Percentiles rank a stretch among this genome's conserved stretches.
These are phyloP conservation scores for Megastigmus dorsalis DNA, from an alignment of 2,888 invertebrate genomes.

Conservation along the genomic window DNA sequence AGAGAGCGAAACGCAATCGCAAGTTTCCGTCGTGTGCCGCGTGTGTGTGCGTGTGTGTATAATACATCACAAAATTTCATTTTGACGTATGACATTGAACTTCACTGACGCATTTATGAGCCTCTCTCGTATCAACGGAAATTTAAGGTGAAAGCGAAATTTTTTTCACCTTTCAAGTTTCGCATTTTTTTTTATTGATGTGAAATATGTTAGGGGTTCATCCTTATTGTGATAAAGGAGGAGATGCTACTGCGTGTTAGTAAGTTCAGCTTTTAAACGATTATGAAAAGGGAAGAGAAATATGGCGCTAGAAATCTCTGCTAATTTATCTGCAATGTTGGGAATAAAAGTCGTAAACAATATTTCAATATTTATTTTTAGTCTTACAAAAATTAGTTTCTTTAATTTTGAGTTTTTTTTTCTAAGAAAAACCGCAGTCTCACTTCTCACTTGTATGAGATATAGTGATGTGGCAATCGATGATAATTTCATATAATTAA, in stretches of 20 bases:
- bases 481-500: not conserved
- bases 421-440: not conserved
- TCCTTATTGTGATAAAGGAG: too few relatives aligned
- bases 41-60: not conserved
- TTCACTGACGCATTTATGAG: not conserved
- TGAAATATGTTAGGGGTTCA: not conserved
- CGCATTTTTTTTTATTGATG: not conserved
- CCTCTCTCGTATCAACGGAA: not conserved
- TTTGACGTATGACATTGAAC: not conserved
- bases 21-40: not conserved
- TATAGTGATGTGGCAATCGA: not conserved
- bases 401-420: not conserved
- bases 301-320: too few relatives aligned
- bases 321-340: too few relatives aligned
- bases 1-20: not conserved
- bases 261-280: too few relatives aligned
- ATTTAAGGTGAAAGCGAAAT: not conserved
- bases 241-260: too few relatives aligned
- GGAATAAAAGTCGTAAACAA: too few relatives aligned
- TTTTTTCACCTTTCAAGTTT: not conserved
- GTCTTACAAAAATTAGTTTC: too few relatives aligned
- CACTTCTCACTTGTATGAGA: too few relatives aligned
- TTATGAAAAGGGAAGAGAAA: too few relatives aligned
- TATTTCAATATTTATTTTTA: too few relatives aligned
- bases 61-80: constrained; percentile 16